These are phyloP conservation scores for Hassar affinis DNA, from an alignment of 2,113 vertebrate species.

Conservation along the genomic window DNA sequence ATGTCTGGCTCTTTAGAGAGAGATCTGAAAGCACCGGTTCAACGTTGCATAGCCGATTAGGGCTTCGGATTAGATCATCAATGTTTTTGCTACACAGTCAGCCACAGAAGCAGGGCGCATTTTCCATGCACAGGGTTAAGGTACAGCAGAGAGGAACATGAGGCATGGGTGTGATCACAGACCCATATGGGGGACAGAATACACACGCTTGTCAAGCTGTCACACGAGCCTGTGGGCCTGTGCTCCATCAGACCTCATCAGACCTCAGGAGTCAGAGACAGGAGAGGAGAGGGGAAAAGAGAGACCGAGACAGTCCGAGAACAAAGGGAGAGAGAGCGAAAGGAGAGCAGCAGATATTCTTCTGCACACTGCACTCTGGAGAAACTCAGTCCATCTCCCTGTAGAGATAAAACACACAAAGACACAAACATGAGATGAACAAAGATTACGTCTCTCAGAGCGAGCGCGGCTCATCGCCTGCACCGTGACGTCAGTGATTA, in stretches of 20 bases:
- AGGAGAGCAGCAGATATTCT: constrained; percentile 15
- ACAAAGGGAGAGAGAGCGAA: neutral
- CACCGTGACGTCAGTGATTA: constrained; percentile 45
- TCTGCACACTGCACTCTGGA: constrained; percentile 6
- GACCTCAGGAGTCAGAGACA: constrained; percentile 27
- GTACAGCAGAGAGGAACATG: neutral
- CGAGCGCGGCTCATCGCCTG: constrained; percentile 10
- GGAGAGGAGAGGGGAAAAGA: constrained; percentile 29
- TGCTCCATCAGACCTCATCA: constrained; percentile 40
- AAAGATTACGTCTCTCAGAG: constrained; percentile 36
- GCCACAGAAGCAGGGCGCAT: constrained; percentile 7
- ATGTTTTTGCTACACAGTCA: constrained; percentile 47
- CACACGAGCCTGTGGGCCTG: constrained; percentile 22
- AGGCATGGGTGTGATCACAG: constrained; percentile 11
- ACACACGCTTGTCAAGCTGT: constrained; percentile 37
- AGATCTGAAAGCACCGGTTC: constrained; percentile 75
- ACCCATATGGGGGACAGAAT: constrained; percentile 27
- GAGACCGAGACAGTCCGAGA: constrained; percentile 27
- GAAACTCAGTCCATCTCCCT: constrained; percentile 52
- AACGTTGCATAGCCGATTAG: constrained; percentile 77
- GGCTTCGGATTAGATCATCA: constrained; percentile 74
- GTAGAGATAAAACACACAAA: constrained; percentile 51
- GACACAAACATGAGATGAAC: constrained; percentile 48
- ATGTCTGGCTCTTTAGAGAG: constrained; percentile 67
- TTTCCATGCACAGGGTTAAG: neutral